phyloP scores from a whole-genome alignment of 2,888 invertebrate species.

The Cantharis lateralis region DNA sequence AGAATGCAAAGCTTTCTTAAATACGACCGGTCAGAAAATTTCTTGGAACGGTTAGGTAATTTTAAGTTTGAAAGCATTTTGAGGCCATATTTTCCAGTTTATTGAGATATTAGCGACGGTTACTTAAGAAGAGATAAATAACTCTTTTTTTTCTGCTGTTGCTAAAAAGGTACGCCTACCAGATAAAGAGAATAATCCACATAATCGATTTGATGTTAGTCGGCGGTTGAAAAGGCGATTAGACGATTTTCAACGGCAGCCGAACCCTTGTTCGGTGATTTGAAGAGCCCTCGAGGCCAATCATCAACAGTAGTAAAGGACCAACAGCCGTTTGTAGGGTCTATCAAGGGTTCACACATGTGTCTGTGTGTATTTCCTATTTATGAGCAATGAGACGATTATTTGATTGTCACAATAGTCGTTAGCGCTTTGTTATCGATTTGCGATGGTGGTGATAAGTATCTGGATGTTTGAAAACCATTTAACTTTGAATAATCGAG shows the following conservation, averaged over 20 bases:
- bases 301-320: constrained; percentile 34
- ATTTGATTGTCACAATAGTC: constrained; percentile 45
- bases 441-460: constrained; percentile 21
- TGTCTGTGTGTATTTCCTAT: constrained; percentile 36
- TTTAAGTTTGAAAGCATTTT: background rate
- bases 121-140: constrained; percentile 8
- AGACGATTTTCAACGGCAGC: constrained; percentile 34
- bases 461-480: constrained; percentile 5
- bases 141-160: constrained; percentile 5
- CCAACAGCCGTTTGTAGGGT: constrained; percentile 39
- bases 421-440: constrained; percentile 26
- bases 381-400: constrained; percentile 33
- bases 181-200: constrained; percentile 16
- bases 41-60: background rate
- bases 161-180: constrained; percentile 2
- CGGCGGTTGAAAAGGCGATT: constrained; percentile 29
- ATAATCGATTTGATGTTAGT: constrained; percentile 25
- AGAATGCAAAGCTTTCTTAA: constrained; percentile 7
- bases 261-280: constrained; percentile 30
- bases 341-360: constrained; percentile 40
- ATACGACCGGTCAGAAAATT: background rate
- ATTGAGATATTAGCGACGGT: constrained; percentile 8
- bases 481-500: constrained; percentile 1
- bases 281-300: constrained; percentile 43
- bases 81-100: background rate